These are phyloP conservation scores for Peromyscus aztecus DNA, from an alignment of 2,797 vertebrate species.

Conservation along the genomic window DNA sequence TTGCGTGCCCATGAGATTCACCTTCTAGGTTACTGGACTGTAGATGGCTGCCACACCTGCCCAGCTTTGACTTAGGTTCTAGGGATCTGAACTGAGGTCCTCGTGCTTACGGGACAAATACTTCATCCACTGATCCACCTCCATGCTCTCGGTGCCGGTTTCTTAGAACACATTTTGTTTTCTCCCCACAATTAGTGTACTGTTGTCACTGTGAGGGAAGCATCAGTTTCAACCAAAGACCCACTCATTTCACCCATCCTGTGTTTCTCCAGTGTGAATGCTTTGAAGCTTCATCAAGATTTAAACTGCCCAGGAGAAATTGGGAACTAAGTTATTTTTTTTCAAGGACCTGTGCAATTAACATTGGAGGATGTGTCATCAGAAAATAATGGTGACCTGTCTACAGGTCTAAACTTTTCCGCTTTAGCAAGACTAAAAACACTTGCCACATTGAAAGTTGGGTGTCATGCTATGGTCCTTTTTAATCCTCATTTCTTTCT, in stretches of 20 bases:
- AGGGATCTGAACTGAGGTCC: neutral
- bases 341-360: neutral
- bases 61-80: neutral
- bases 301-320: neutral
- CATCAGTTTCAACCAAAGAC: accelerated
- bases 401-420: neutral
- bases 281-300: neutral
- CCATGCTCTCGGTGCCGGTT: neutral
- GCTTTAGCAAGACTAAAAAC: neutral
- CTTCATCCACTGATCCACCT: neutral
- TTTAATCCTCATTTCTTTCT: neutral
- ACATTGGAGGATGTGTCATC: neutral
- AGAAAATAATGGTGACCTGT: neutral
- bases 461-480: neutral
- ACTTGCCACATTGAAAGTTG: neutral
- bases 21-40: neutral
- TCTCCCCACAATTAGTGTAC: neutral
- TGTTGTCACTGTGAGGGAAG: neutral
- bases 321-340: conserved; percentile 35
- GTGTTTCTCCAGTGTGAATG: no score
- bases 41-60: neutral
- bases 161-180: neutral
- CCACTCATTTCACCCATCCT: neutral
- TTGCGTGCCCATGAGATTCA: no score
- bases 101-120: neutral